Evolutionary conservation across 2,888 invertebrate species (phyloP), one percentile per base, ranked within the genome.

Genomic region (Drosophila flavopinicola): DNA sequence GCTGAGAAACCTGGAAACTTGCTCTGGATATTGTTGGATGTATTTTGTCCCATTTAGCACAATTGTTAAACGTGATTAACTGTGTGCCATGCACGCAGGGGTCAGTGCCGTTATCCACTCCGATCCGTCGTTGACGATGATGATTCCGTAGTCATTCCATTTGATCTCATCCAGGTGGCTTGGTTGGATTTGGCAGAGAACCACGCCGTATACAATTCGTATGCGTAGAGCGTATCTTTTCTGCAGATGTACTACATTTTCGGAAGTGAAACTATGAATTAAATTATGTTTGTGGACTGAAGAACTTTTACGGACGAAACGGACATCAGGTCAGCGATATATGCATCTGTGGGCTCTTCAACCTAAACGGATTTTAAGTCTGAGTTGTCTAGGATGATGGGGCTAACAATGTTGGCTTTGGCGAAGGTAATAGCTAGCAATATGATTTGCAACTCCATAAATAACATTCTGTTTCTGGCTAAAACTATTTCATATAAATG

Each of bases 381-480:
- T 61, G 38, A 7, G 15, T 66, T 51, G 15, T 52, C 56, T 5
- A 65, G 27, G 23, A 59, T 59, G 27, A 51, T 53, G 7, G 66
- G 58, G 24, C 53, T 57, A n/a, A 63, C 42, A 30, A 57, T 57
- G 11, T 58, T 57, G n/a, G 20, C 32, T 17, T 67, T 67, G 3
- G 49, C 64, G 20, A 54, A 49, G 7, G 49, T 58, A 17, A 58
- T 45, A 6, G 58, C 63, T 9, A 63, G 33, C 44, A 58, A 45
- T 23, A 49, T 11, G 42, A 57, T 63, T 23, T 66, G 48, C 25
- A 58, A 41, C 39, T 63, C 48, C 63, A 53, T 66, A 13, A 52
- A 37, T 4, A 63, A 23, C n/a, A n/a, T n/a, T n/a, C n/a, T n/a
- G n/a, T n/a, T n/a, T n/a, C n/a, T n/a, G n/a, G n/a, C n/a, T n/a